These are phyloP conservation scores for Ambastaia sidthimunki DNA, from an alignment of 2,797 vertebrate species.

Conservation along the genomic window DNA sequence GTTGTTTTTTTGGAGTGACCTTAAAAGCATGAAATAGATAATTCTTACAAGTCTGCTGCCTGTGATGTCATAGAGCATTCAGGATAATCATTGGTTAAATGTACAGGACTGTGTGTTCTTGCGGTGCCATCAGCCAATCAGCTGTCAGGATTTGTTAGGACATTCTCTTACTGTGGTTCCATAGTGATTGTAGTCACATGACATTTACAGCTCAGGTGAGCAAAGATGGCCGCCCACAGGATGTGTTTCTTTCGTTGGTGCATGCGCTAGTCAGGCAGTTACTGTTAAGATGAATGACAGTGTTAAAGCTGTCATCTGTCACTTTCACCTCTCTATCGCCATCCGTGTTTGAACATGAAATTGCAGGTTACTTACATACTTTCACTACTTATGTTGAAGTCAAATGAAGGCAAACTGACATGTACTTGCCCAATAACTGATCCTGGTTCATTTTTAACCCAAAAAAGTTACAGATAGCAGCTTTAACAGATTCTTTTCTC, in stretches of 20 bases:
- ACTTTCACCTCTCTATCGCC: too few species aligned
- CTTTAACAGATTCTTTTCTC: too few species aligned
- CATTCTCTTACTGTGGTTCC: neutral
- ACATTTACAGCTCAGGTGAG: neutral
- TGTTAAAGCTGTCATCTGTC: neutral
- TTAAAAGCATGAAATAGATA: neutral
- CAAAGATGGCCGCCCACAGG: neutral
- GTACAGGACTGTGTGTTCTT: neutral
- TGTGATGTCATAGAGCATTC: neutral
- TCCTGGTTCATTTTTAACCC: too few species aligned
- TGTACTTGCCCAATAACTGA: too few species aligned
- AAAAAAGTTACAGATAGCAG: too few species aligned
- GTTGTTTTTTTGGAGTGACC: neutral
- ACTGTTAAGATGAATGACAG: neutral
- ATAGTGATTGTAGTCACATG: neutral
- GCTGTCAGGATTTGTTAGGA: neutral
- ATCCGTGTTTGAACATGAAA: too few species aligned
- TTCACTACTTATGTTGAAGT: too few species aligned
- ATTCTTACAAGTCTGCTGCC: neutral
- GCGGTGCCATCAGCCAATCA: neutral
- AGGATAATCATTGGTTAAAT: neutral
- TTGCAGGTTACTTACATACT: too few species aligned
- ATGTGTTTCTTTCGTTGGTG: neutral
- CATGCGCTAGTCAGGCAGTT: neutral
- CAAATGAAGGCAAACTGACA: conserved; percentile 46